A percentile compares a stretch with the other conserved stretches of the same genome.
Conservation (phyloP, 2,113 vertebrate species). For the Mormyrus iriodes region DNA sequence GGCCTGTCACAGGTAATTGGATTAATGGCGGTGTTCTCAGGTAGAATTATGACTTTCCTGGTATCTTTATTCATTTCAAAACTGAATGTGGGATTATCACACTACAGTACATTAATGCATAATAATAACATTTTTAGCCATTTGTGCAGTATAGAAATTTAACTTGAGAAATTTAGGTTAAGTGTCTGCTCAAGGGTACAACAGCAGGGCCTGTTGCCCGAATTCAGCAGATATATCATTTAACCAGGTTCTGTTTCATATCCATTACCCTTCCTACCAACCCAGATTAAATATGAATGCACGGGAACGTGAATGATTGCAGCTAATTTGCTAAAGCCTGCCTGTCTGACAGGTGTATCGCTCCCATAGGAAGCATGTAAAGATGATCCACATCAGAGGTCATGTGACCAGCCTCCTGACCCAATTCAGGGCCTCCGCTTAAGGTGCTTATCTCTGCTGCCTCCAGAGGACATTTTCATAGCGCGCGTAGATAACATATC, state of each 20-base stretch:
- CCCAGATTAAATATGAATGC: not conserved
- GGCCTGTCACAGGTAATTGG: not conserved
- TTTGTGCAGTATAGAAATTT: not conserved
- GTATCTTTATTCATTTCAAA: not conserved
- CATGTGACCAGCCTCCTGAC: not conserved
- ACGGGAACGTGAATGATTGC: not conserved
- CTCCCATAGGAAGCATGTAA: not conserved
- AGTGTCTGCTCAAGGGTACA: not conserved
- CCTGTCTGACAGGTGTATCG: not conserved
- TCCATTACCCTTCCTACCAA: not conserved
- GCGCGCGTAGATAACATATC: too few relatives aligned
- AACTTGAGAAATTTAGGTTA: slow-evolving; percentile 10
- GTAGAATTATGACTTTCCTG: not conserved
- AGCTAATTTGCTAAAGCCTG: not conserved
- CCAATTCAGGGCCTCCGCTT: not conserved
- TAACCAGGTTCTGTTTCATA: not conserved
- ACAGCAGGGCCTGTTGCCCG: not conserved
- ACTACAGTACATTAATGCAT: not conserved
- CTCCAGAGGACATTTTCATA: too few relatives aligned
- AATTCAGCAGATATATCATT: not conserved
- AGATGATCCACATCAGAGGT: not conserved
- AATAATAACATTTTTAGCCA: not conserved
- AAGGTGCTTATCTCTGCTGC: too few relatives aligned
- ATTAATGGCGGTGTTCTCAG: not conserved
- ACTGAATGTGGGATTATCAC: not conserved